Evolutionary conservation across 1,140 invertebrate species (phyloP).

Genomic region (Penaeus japonicus): DNA sequence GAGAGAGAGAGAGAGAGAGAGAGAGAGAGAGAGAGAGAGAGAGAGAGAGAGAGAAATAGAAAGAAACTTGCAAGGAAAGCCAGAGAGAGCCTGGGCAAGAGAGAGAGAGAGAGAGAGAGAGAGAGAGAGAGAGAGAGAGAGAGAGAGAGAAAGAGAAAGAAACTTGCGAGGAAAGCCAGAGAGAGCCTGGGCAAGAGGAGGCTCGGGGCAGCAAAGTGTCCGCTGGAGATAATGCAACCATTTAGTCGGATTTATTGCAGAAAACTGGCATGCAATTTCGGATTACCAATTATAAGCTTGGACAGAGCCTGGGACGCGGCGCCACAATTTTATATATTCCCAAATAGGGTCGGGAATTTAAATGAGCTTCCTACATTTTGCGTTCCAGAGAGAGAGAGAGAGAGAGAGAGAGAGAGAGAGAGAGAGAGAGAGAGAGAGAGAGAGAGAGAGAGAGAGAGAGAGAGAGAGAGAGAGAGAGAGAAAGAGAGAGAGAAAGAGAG

Average conservation of each 20-base stretch:
- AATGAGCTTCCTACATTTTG: neutral
- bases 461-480: neutral
- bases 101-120: too few species aligned
- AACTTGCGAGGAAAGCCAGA: too few species aligned
- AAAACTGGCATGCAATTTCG: too few species aligned
- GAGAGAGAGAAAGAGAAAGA: too few species aligned
- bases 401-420: neutral
- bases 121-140: too few species aligned
- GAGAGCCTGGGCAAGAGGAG: too few species aligned
- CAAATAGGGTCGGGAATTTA: neutral
- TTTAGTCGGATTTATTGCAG: too few species aligned
- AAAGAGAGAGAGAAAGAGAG: neutral
- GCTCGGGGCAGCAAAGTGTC: neutral
- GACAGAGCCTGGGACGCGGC: too few species aligned
- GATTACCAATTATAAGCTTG: neutral
- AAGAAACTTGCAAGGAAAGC: neutral
- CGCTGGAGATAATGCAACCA: neutral
- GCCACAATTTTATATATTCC: too few species aligned
- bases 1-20: neutral
- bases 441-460: neutral
- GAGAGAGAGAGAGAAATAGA: slow-evolving; percentile 17
- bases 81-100: too few species aligned
- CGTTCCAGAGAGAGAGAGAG: too few species aligned
- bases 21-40: neutral
- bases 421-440: neutral